Conservation (phyloP, 2,888 invertebrate genomes). For the Drosophila percnosoma region DNA sequence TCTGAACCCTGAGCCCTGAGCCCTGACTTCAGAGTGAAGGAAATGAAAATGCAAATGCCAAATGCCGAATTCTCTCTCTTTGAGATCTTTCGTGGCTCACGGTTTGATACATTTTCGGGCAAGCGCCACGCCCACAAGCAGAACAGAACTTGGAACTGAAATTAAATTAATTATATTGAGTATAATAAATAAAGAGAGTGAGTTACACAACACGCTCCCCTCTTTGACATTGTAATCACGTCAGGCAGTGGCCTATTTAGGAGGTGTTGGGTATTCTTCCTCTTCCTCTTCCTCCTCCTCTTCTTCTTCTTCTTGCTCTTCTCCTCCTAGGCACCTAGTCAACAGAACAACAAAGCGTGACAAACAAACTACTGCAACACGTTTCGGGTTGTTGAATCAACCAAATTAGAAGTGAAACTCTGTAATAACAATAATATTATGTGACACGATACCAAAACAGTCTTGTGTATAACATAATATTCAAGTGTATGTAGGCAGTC, state of each 20-base stretch:
- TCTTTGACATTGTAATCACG: slow-evolving; percentile 73
- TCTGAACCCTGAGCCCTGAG: slow-evolving; percentile 23
- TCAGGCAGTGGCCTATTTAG: slow-evolving; percentile 68
- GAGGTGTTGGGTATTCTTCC: slow-evolving; percentile 44
- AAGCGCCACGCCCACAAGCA: slow-evolving; percentile 53
- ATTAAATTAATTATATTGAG: slow-evolving; percentile 75
- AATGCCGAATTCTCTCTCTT: slow-evolving; percentile 51
- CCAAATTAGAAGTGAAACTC: slow-evolving; percentile 37
- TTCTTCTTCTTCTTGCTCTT: background rate
- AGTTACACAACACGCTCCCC: slow-evolving; percentile 52
- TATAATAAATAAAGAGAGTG: slow-evolving; percentile 69
- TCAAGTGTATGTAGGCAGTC: background rate
- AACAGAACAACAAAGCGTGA: slow-evolving; percentile 54
- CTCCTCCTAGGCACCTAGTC: slow-evolving; percentile 1
- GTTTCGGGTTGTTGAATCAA: slow-evolving; percentile 13
- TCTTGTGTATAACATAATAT: slow-evolving; percentile 1
- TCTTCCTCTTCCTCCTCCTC: background rate
- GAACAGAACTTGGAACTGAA: slow-evolving; percentile 34
- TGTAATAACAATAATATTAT: slow-evolving; percentile 18
- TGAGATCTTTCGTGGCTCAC: slow-evolving; percentile 69
- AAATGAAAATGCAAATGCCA: slow-evolving; percentile 67
- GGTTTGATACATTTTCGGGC: slow-evolving; percentile 62
- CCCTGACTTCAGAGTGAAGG: slow-evolving; percentile 31
- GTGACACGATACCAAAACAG: slow-evolving; percentile 10
- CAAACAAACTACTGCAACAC: slow-evolving; percentile 27